Evolutionary conservation across 2,113 vertebrate species (phyloP).

Genomic region (Marcusenius ussheri): DNA sequence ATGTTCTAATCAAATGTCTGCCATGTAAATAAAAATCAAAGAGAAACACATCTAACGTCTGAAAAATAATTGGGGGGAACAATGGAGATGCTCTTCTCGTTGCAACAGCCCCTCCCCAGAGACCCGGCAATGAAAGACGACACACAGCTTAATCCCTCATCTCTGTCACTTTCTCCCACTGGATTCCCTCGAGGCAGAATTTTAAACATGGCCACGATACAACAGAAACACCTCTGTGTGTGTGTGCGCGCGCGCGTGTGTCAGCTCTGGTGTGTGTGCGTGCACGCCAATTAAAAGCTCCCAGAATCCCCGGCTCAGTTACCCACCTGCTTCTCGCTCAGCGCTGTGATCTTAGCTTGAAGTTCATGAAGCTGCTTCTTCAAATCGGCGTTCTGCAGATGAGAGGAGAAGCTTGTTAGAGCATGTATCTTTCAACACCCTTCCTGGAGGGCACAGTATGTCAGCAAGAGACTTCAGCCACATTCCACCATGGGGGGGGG

Average conservation of each 20-base stretch:
- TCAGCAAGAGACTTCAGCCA: neutral
- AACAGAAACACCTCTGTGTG: neutral
- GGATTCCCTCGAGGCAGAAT: neutral
- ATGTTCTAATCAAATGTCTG: neutral
- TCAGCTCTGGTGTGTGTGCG: neutral
- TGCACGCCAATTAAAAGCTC: neutral
- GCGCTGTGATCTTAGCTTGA: slow-evolving; percentile 87
- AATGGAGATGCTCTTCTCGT: neutral
- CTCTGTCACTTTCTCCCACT: neutral
- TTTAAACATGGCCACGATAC: slow-evolving; percentile 3
- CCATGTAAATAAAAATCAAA: neutral
- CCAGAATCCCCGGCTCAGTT: neutral
- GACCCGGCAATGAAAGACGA: neutral
- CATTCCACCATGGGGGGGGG: neutral
- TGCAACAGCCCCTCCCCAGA: neutral
- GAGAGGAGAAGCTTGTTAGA: slow-evolving; percentile 35
- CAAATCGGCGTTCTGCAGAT: slow-evolving; percentile 80
- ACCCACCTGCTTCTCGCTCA: slow-evolving; percentile 83
- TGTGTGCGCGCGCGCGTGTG: neutral
- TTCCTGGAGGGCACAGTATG: neutral
- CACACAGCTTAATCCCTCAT: neutral
- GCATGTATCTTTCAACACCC: neutral
- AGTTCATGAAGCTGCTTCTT: slow-evolving; percentile 90
- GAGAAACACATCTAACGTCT: neutral
- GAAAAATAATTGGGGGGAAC: neutral